Base-by-base conservation (phyloP, 2,888 invertebrate genomes). In the Harpalus rubripes region DNA sequence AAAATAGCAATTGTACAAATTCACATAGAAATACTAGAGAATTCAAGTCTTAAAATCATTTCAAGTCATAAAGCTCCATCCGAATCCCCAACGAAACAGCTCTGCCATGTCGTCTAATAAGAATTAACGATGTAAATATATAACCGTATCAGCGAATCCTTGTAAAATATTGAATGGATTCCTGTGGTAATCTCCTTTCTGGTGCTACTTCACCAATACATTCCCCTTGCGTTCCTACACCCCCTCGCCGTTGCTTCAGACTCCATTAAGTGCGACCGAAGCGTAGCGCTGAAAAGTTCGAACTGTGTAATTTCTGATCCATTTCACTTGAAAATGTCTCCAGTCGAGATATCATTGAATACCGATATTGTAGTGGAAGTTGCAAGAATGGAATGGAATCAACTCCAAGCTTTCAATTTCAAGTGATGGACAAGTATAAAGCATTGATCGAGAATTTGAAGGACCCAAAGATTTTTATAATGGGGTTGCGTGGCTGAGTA, bases 261-360 rank as follows among this genome's bases (percentile, higher is more conserved):
- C 61, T 81, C 81, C 81, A 81, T 81, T 81, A 81, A 81, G 63
- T 81, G 63, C 65, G 61, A 63, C 63, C 56, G 58, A 32, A 76
- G 22, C 76, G 76, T 76, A 76, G 78, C 78, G 78, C 56, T 78
- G 78, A 78, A 78, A 78, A 78, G 78, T 78, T 78, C 78, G 78
- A 78, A 78, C 78, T 78, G 78, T 78, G 56, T 78, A 81, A 56
- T 63, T 82, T 82, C 82, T 82, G 82, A 82, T 72, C 83, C 83
- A 83, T 83, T 83, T 83, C 83, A 83, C 83, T 83, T 83, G 74
- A 83, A 83, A 83, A 61, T 82, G 82, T 68, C 82, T 82, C 82
- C 39, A 72, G 72, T 32, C 52, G 52, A 82, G 82, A 56, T 82
- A 82, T 82, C 72, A 83, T 83, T 83, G 74, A 83, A 74, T 59